These are phyloP conservation scores for Odocoileus hemionus DNA, from an alignment of 2,113 vertebrate species.

Conservation along the genomic window DNA sequence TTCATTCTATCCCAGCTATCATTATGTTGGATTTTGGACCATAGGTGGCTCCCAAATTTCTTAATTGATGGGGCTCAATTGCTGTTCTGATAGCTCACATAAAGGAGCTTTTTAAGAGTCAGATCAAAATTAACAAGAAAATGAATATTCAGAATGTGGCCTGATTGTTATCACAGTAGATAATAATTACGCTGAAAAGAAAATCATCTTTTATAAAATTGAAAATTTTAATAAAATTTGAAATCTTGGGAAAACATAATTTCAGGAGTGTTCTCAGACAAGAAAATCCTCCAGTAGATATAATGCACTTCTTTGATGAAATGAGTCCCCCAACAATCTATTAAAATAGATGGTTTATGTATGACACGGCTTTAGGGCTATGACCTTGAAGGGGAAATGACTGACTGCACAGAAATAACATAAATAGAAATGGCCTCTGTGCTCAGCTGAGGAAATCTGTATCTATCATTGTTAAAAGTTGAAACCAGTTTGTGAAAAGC, in stretches of 20 bases:
- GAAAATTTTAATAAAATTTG: background rate
- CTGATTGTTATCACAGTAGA: background rate
- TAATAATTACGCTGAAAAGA: background rate
- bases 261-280: background rate
- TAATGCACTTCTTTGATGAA: background rate
- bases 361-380: background rate
- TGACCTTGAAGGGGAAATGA: background rate
- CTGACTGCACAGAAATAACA: background rate
- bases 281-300: background rate
- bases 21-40: background rate
- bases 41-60: background rate
- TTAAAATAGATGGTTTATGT: background rate
- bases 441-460: background rate
- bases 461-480: slow-evolving; percentile 48
- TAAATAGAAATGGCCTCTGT: background rate
- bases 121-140: background rate
- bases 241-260: background rate
- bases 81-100: background rate
- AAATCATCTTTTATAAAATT: background rate
- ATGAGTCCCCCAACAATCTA: background rate
- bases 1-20: background rate
- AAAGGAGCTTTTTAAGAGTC: background rate
- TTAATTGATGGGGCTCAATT: background rate
- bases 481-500: slow-evolving; percentile 35
- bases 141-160: background rate